Conservation (phyloP, 2,113 vertebrate species). For the Apeltes quadracus region DNA sequence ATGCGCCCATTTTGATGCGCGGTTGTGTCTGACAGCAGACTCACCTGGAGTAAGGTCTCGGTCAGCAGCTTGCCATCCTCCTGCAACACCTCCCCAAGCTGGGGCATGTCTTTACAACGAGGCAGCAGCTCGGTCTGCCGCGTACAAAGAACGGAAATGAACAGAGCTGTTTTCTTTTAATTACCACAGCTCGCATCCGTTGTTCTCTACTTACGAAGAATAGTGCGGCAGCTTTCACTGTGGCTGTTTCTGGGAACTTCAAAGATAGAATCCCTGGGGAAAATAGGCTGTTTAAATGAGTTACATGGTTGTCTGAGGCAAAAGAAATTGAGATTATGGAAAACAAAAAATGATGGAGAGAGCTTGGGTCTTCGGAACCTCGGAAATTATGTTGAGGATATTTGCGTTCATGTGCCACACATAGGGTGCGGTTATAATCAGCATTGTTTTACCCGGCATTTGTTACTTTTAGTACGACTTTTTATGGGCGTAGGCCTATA, state of each 20-base stretch:
- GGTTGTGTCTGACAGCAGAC: not conserved
- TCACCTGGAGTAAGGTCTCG: slow-evolving; percentile 91
- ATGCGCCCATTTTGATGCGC: not conserved
- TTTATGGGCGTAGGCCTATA: not conserved
- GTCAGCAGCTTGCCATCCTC: slow-evolving; percentile 90
- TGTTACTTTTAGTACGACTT: not conserved
- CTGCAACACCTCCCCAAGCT: slow-evolving; percentile 88
- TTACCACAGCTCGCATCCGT: not conserved
- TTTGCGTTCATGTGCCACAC: not conserved
- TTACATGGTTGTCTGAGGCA: not conserved
- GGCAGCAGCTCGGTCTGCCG: slow-evolving; percentile 90
- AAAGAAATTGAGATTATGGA: not conserved
- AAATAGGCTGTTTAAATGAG: not conserved
- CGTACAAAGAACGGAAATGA: not conserved
- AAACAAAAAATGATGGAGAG: not conserved
- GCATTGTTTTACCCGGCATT: too few species aligned
- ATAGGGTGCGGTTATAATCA: not conserved
- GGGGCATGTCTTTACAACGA: slow-evolving; percentile 86
- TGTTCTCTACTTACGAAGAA: slow-evolving; percentile 90
- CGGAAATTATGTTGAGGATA: not conserved
- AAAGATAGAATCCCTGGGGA: slow-evolving; percentile 89
- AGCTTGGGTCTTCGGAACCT: too few species aligned
- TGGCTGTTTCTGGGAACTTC: slow-evolving; percentile 93
- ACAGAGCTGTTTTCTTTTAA: too few species aligned
- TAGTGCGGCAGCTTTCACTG: slow-evolving; percentile 90